These are phyloP conservation scores for Megaleporinus macrocephalus DNA, from an alignment of 2,113 vertebrate genomes.

Conservation along the genomic window DNA sequence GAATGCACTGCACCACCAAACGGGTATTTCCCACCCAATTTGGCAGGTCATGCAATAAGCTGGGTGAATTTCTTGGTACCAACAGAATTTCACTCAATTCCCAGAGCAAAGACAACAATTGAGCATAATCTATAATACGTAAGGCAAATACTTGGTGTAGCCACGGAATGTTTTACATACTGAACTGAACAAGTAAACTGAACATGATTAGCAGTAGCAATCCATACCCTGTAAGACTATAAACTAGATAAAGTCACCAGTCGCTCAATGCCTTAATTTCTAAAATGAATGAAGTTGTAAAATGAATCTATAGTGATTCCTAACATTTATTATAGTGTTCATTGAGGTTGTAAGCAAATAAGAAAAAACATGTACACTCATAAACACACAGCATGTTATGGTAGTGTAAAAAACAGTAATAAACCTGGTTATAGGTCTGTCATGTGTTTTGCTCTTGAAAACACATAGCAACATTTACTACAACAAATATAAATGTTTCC, in stretches of 20 bases:
- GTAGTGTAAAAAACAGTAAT: too few relatives aligned
- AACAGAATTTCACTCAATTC: background rate
- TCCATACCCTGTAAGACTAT: background rate
- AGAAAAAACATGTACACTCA: background rate
- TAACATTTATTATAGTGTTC: too few relatives aligned
- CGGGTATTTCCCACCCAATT: background rate
- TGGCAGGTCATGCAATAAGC: background rate
- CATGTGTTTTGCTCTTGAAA: too few relatives aligned
- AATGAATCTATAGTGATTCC: too few relatives aligned
- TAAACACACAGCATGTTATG: too few relatives aligned
- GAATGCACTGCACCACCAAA: background rate
- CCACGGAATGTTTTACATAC: background rate
- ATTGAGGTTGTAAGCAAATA: too few relatives aligned
- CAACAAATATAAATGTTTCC: too few relatives aligned
- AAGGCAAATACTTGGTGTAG: background rate
- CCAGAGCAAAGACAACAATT: background rate
- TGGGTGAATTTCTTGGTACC: background rate
- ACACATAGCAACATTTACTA: too few relatives aligned
- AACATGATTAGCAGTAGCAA: background rate
- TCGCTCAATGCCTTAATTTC: background rate
- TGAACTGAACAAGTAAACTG: background rate
- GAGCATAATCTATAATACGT: background rate
- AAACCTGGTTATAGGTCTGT: too few relatives aligned
- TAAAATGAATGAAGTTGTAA: too few relatives aligned
- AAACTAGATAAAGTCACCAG: background rate